A percentile compares a stretch with the other conserved stretches of the same genome.
Evolutionary conservation across 1,140 invertebrate species (phyloP).

Genomic region (Octopus sinensis): DNA sequence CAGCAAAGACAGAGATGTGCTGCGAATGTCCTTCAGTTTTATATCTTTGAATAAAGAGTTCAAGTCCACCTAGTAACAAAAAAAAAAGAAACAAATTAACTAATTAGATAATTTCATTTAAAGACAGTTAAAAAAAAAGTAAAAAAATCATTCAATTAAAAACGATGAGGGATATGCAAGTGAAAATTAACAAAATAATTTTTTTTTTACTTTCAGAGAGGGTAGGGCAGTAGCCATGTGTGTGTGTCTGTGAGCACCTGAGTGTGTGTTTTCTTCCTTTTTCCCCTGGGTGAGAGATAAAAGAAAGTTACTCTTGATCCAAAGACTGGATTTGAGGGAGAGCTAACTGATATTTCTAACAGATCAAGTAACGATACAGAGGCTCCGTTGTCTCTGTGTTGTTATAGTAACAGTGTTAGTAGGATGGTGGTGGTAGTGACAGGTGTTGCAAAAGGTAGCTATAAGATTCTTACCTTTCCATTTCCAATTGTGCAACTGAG

Average conservation of each 20-base stretch:
- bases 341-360: conserved; percentile 19
- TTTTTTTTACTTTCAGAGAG: background rate
- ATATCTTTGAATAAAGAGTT: conserved; percentile 49
- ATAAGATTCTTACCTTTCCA: conserved; percentile 53
- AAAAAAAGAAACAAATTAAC: background rate
- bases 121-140: background rate
- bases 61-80: conserved; percentile 24
- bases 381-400: background rate
- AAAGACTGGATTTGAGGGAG: background rate
- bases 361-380: background rate
- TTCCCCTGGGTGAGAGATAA: background rate
- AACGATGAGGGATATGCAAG: background rate
- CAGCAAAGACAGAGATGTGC: conserved; percentile 62
- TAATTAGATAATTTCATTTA: background rate
- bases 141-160: background rate
- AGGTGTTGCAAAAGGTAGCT: conserved; percentile 32
- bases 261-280: too few species aligned
- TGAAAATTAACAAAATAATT: background rate
- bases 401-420: conserved; percentile 39
- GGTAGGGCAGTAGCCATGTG: too few species aligned
- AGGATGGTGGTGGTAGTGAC: conserved; percentile 51
- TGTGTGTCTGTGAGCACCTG: too few species aligned
- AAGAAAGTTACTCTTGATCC: background rate
- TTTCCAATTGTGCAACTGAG: conserved; percentile 47
- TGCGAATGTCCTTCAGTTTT: conserved; percentile 55